Conservation (phyloP, 2,113 vertebrate genomes). For the Macheiramphus alcinus region DNA sequence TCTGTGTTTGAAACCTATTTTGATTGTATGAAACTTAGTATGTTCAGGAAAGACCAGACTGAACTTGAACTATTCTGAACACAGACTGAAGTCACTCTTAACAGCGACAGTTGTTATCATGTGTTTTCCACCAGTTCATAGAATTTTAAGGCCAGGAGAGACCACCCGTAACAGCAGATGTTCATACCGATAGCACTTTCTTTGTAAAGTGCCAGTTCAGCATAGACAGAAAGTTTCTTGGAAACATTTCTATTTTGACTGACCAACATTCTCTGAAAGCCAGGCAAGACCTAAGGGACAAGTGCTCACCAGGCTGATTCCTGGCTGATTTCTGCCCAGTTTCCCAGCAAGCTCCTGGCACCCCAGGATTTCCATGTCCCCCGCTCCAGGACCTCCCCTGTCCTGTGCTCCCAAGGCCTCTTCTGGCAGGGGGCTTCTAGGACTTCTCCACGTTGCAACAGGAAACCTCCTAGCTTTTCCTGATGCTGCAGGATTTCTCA, state of each 20-base stretch:
- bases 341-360: neutral
- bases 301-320: neutral
- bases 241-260: neutral
- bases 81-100: neutral
- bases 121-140: neutral
- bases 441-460: neutral
- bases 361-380: neutral
- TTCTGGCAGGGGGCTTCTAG: neutral
- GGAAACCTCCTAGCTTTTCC: neutral
- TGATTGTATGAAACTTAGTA: neutral
- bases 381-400: fast-evolving
- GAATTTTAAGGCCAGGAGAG: neutral
- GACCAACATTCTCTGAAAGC: neutral
- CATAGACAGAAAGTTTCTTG: neutral
- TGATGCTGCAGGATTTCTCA: neutral
- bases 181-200: neutral
- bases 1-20: neutral
- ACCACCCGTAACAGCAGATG: neutral
- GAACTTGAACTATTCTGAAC: neutral
- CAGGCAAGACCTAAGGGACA: neutral
- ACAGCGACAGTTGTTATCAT: neutral
- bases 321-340: neutral
- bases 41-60: neutral
- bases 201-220: neutral
- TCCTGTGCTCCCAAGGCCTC: neutral